Conservation (phyloP, 2,888 invertebrate genomes). For the Cosmopolites sordidus region DNA sequence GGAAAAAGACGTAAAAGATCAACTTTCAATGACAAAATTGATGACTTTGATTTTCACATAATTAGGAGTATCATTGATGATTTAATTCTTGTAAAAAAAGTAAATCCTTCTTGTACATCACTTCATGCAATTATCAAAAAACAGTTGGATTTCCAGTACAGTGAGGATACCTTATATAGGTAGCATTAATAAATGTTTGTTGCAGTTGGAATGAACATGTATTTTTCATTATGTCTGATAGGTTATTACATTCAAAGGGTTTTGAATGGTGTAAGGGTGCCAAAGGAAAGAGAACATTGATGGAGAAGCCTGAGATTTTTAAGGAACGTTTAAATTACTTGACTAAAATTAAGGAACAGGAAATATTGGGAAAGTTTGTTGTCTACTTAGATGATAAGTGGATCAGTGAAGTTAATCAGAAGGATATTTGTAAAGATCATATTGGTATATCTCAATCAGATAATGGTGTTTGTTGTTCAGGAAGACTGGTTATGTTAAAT, state of each 20-base stretch:
- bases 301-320: conserved; percentile 11
- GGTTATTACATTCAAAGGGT: conserved; percentile 10
- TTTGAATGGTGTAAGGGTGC: conserved; percentile 5
- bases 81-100: conserved; percentile 4
- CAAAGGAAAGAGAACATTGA: conserved; percentile 6
- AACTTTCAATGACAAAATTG: conserved; percentile 12
- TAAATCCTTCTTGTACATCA: conserved; percentile 2
- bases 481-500: conserved; percentile 7
- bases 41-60: conserved; percentile 12
- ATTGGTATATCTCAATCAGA: conserved; percentile 1
- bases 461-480: conserved; percentile 9
- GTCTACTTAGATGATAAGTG: conserved; percentile 10
- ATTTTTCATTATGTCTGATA: no score
- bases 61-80: conserved; percentile 9
- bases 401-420: not conserved
- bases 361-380: conserved; percentile 9
- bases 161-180: conserved; percentile 12
- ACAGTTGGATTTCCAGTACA: conserved; percentile 6
- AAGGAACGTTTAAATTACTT: conserved; percentile 3
- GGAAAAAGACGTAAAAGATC: conserved; percentile 11
- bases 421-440: not conserved
- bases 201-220: no score
- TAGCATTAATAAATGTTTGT: no score
- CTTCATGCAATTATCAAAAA: conserved; percentile 6
- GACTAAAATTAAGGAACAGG: conserved; percentile 4